A percentile compares a stretch with the other conserved stretches of the same genome.
phyloP scores from a whole-genome alignment of 2,113 vertebrate species.

The Rhombomys opimus region DNA sequence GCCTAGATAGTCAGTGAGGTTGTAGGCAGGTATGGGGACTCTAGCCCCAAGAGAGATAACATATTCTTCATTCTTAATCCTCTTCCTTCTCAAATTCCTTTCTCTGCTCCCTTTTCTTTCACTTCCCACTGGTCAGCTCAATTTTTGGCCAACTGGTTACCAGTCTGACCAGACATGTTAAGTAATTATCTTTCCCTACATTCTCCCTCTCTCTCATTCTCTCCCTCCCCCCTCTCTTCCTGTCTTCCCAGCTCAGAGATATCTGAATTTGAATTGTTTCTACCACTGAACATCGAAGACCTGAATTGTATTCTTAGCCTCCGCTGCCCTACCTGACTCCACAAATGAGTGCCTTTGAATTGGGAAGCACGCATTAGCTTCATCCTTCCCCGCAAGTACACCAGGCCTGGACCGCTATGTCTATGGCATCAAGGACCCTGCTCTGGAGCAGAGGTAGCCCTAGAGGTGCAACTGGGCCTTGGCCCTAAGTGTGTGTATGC shows the following conservation, averaged over 20 bases:
- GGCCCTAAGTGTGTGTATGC: constrained; percentile 57
- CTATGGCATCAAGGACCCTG: constrained; percentile 12
- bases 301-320: constrained; percentile 51
- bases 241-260: constrained; percentile 11
- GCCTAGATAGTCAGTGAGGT: background rate
- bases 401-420: constrained; percentile 4
- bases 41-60: background rate
- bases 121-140: background rate
- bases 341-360: background rate
- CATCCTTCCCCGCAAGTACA: background rate
- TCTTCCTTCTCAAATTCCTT: background rate
- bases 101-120: background rate
- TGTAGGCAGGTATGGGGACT: background rate
- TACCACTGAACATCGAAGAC: constrained; percentile 26
- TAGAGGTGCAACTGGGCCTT: background rate
- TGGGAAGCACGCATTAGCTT: background rate
- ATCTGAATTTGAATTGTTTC: constrained; percentile 55
- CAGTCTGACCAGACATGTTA: background rate
- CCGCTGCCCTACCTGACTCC: background rate
- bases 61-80: background rate
- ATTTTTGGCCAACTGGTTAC: background rate
- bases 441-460: constrained; percentile 41
- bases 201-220: background rate
- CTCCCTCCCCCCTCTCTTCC: background rate
- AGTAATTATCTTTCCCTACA: constrained; percentile 18